Evolutionary conservation across 1,140 invertebrate genomes (phyloP), one percentile per base, ranked within the genome.

Genomic region (Akabosia matsudoensis): DNA sequence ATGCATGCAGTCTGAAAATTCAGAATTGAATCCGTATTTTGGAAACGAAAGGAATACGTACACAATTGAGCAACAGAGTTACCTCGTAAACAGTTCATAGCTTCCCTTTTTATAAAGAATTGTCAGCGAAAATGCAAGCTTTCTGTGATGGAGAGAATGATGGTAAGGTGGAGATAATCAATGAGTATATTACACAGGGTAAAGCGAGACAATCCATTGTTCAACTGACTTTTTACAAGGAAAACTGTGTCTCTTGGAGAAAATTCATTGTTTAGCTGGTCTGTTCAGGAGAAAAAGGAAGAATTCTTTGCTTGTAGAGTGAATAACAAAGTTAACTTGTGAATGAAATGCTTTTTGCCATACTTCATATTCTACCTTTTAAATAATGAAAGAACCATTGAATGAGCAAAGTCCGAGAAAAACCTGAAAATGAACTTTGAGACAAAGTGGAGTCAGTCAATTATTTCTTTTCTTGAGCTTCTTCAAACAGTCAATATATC

Each of bases 401-500:
- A 67, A 67, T 16, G 7, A 67, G 3, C 61, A 24, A 67, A 10
- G 1, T 2, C 3, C 3, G 7, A 28, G 4, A 30, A 67, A 31
- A 31, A 22, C 13, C 54, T 61, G 24, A 31, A 67, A 67, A 67
- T 67, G 61, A 67, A 31, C 61, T 67, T 67, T 22, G 28, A 67
- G 61, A 67, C 61, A 67, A 67, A 67, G 61, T 67, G 61, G 61
- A 67, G 61, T 67, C 61, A 67, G 24, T 67, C 61, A 67, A 67
- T 67, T 67, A 67, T 67, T 67, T 67, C 30, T 31, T 61, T 61
- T 61, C 13, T 61, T 61, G 4, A 45, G 7, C 37, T 18, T 18
- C 18, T 18, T 4, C 54, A 4, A 13, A 56, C 10, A 56, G 10
- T 24, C 54, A 56, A 56, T 56, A 18, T 18, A 56, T 56, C 54